Base-by-base conservation (phyloP, 2,888 invertebrate genomes). In the Trichopoda pennipes region DNA sequence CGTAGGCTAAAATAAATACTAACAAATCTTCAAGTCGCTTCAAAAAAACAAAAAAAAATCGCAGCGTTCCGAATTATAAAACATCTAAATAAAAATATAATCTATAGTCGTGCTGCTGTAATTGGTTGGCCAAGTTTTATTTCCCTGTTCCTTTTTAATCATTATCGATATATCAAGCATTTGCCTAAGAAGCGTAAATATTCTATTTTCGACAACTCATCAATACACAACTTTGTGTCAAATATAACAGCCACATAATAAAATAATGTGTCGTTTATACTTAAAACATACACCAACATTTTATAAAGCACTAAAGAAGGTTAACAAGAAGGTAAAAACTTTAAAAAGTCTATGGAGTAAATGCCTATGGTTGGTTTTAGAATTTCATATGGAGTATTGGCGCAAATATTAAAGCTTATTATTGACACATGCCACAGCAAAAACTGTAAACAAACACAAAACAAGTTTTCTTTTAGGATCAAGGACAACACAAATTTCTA, bases 361-460 rank as follows among this genome's bases (percentile, higher is more conserved):
- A 66, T 60, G 60, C 75, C 70, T 75, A 70, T 28, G 75, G 75
- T 55, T 76, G 64, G 23, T 72, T 63, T 32, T n/a, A 28, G 66
- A 76, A 64, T 53, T 70, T 55, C 19, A 17, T 10, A 51, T 55
- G 49, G 38, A 42, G 19, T 38, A 51, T n/a, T 61, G 17, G 1
- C 68, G 64, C 21, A 56, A 66, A 32, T 63, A 49, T 69, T 63
- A 49, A 14, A 56, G 44, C 61, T 69, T 63, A 63, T 56, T 74
- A 68, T 68, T 61, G 42, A 28, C 23, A 53, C 53, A 68, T 76
- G 47, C 19, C 44, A 17, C 10, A 69, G 23, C 21, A 35, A 3
- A 75, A 75, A 58, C 16, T 32, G 10, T 44, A 47, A 58, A 60
- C 66, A 75, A 8, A 60, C 6, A 21, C 51, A 53, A 68, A 60